Base-by-base conservation (phyloP, 1,140 invertebrate genomes). In the Bombus difficillimus region DNA sequence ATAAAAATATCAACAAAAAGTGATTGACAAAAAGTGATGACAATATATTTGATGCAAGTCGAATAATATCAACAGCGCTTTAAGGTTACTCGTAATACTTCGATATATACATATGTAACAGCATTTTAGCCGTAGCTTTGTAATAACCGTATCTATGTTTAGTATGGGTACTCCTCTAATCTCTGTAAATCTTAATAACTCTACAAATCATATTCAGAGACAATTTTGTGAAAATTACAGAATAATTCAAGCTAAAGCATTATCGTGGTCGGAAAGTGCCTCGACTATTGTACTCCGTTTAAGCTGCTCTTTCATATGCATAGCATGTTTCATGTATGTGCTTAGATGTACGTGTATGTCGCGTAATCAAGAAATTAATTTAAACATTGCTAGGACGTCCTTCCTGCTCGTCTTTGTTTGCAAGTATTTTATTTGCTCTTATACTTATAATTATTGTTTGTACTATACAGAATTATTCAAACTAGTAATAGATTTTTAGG, bases 191-290 rank as follows among this genome's bases (percentile, higher is more conserved):
- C 86, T 90, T 90, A 90, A 91, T 86, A 91, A 91, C 83, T 88
- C 83, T 47, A 86, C 81, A 86, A 91, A 90, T 90, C 89, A 90
- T 82, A 59, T 86, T 81, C 75, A 62, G 84, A 84, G 90, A 89
- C 82, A 91, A 88, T 90, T 90, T 90, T 75, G 87, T 74, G 87
- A 89, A 90, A 91, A 91, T 90, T 91, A 72, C 87, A 69, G 90
- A 91, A 91, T 91, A 91, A 91, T 87, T 90, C 89, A 89, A 76
- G 87, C 75, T 64, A 79, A 69, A 84, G 89, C 87, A 83, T 91
- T 91, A 90, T 89, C 89, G 68, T 59, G 87, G 87, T 72, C 80
- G 85, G 87, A 79, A 90, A 91, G 84, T 89, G 74, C 53, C 86
- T 85, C 79, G 71, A 87, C 87, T 89, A 91, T 91, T 91, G 89